A percentile compares a stretch with the other conserved stretches of the same genome.
phyloP scores from a whole-genome alignment of 2,888 invertebrate genomes.

The Oligia fasciuncula region DNA sequence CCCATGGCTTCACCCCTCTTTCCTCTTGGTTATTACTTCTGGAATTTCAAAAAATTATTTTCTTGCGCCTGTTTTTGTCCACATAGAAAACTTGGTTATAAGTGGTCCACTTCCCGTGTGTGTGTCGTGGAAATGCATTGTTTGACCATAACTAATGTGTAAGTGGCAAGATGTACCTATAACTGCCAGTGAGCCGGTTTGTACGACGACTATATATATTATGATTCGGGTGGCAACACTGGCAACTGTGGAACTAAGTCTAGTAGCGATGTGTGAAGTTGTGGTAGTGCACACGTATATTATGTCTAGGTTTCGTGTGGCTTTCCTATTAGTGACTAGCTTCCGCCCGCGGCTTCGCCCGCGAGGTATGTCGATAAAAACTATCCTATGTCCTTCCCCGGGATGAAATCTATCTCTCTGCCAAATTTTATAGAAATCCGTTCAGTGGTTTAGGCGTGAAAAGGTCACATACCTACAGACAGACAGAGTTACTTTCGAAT shows the following conservation, averaged over 20 bases:
- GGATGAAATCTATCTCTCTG: too few relatives aligned
- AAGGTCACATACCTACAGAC: too few relatives aligned
- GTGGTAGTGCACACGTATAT: slow-evolving; percentile 16
- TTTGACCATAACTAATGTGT: slow-evolving; percentile 53
- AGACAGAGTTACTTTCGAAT: too few relatives aligned
- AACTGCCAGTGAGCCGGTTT: slow-evolving; percentile 60
- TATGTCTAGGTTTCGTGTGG: background rate
- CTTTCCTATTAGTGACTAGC: slow-evolving; percentile 1
- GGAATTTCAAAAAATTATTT: slow-evolving; percentile 37
- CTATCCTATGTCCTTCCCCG: too few relatives aligned
- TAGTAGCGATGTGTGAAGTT: slow-evolving; percentile 31
- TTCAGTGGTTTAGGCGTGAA: too few relatives aligned
- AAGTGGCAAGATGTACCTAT: slow-evolving; percentile 42
- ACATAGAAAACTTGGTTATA: slow-evolving; percentile 19
- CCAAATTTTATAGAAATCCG: too few relatives aligned
- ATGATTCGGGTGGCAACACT: slow-evolving; percentile 50
- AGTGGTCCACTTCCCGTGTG: slow-evolving; percentile 18
- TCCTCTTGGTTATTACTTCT: background rate
- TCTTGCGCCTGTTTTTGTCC: slow-evolving; percentile 38
- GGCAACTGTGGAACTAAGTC: background rate
- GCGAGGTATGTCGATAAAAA: too few relatives aligned
- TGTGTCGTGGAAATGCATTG: slow-evolving; percentile 51
- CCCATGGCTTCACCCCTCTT: background rate
- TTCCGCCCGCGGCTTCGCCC: too few relatives aligned
- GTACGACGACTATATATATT: slow-evolving; percentile 24